Conservation (phyloP, 53 echinoderm and acorn worm species). For the Henricia sp. region DNA sequence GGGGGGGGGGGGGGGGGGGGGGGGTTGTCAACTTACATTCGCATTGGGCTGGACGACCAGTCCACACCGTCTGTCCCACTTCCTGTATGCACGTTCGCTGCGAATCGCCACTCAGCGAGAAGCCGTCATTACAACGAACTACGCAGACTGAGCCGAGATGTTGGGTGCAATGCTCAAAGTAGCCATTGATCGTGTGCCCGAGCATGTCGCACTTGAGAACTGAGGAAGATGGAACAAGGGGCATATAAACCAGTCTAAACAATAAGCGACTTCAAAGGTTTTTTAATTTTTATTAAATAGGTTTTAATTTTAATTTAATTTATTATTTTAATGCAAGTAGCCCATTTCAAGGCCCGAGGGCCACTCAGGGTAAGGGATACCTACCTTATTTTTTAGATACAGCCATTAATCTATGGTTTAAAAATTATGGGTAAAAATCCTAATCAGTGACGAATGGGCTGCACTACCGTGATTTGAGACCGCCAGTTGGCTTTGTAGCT, state of each 20-base stretch:
- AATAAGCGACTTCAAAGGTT: neutral
- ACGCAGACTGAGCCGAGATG: conserved; percentile 68
- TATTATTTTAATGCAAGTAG: too few relatives aligned
- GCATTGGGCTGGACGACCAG: conserved; percentile 3
- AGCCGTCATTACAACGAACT: conserved; percentile 63
- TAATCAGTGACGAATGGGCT: too few relatives aligned
- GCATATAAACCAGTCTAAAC: neutral
- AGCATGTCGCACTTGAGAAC: conserved; percentile 60
- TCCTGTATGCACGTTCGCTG: neutral
- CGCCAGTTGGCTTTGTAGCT: too few relatives aligned
- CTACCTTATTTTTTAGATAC: too few relatives aligned
- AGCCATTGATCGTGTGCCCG: conserved; percentile 61
- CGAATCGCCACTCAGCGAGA: neutral
- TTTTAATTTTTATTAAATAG: neutral
- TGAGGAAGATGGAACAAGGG: too few relatives aligned
- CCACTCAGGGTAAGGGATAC: too few relatives aligned
- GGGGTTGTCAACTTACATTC: conserved; percentile 6
- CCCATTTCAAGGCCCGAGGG: too few relatives aligned
- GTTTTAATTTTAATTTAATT: too few relatives aligned
- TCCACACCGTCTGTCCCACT: neutral
- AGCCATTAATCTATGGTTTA: too few relatives aligned
- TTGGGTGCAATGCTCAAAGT: conserved; percentile 59
- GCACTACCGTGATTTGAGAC: too few relatives aligned
- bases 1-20: too few relatives aligned
- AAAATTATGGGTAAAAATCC: too few relatives aligned